Evolutionary conservation across 2,113 vertebrate species (phyloP), one percentile per base, ranked within the genome.

Genomic region (Micromys minutus): DNA sequence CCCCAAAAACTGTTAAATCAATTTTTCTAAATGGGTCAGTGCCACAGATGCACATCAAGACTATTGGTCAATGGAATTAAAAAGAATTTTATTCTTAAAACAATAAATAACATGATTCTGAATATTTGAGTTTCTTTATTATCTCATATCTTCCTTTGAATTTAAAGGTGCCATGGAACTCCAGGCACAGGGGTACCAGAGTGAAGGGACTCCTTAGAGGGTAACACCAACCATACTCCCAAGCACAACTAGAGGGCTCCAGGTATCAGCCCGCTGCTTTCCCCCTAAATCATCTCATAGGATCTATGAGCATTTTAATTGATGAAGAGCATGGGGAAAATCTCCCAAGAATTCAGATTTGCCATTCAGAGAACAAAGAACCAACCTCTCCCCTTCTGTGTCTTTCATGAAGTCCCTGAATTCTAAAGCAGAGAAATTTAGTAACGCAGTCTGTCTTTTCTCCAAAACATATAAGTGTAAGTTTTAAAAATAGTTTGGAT

Each of bases 401-500:
- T n/a, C n/a, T 47, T 77, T 13, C 36, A 71, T 4, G 36, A 90
- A 26, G 67, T 42, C 80, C 61, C 87, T 90, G 29, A 31, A 47
- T 87, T 92, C 57, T 50, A 76, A 95, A 92, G 80, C 47, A 93
- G 57, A 47, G 50, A 80, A 6, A 11, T 77, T 92, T 55, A 57
- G 83, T 34, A 61, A 67, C 59, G 10, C 17, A 77, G 74, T 52
- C 52, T 90, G 36, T 34, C 42, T 94, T 87, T 95, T 93, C 90
- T 19, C 83, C 45, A 93, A 85, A 50, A 16, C 55, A 59, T 21
- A 36, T 52, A 90, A 93, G 36, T 87, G 26, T 87, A 50, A 91
- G 9, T 59, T 87, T 94, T 83, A 91, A 94, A 97, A 96, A 95
- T 90, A 92, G 59, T 45, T 69, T 89, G 90, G 36, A 39, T 87